These are phyloP conservation scores for Myiotriccus ornatus DNA, from an alignment of 2,797 vertebrate genomes.

Conservation along the genomic window DNA sequence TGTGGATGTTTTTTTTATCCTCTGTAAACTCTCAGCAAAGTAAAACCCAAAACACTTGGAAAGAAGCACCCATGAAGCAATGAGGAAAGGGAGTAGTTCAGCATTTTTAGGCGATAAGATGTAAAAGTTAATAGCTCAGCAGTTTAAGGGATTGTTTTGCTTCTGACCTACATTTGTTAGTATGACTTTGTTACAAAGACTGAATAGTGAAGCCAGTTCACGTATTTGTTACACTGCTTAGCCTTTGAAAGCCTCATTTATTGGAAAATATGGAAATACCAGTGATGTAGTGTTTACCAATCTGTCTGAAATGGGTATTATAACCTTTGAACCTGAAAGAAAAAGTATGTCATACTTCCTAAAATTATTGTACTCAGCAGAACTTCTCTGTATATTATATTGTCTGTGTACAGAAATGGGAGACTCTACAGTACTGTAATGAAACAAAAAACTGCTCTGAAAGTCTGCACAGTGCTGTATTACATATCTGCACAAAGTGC, in stretches of 20 bases:
- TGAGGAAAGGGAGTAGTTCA: neutral
- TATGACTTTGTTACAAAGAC: neutral
- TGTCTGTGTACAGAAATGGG: conserved; percentile 43
- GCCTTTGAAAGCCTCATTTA: neutral
- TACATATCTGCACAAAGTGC: neutral
- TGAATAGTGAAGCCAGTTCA: neutral
- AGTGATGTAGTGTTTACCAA: conserved; percentile 1
- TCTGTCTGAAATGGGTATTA: conserved; percentile 30
- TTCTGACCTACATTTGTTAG: neutral
- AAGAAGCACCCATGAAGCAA: neutral
- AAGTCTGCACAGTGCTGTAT: neutral
- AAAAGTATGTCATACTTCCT: neutral
- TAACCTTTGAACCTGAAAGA: conserved; percentile 17
- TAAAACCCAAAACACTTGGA: neutral
- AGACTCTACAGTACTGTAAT: conserved; percentile 26
- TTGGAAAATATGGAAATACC: neutral
- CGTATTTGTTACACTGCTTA: neutral
- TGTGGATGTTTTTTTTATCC: neutral
- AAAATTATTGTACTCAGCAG: neutral
- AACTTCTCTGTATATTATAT: conserved; percentile 24
- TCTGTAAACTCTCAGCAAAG: neutral
- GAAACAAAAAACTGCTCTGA: neutral
- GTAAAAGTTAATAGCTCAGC: neutral
- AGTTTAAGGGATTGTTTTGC: neutral
- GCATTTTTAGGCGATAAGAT: neutral